Percentiles rank a stretch among this genome's conserved stretches.
Evolutionary conservation across 2,113 vertebrate species (phyloP).

Genomic region (Romanogobio albipinnatus): DNA sequence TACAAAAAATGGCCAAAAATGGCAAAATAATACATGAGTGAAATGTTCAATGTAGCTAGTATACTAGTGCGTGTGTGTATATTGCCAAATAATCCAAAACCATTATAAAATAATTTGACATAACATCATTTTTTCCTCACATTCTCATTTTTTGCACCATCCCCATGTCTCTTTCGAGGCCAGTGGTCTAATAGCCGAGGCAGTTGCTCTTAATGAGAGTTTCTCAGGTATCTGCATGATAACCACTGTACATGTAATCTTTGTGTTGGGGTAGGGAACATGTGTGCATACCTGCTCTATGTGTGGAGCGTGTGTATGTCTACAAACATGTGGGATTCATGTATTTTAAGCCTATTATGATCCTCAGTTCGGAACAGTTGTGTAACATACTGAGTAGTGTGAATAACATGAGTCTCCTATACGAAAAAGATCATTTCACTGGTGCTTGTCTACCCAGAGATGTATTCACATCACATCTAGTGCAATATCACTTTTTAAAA

Average conservation of each 20-base stretch:
- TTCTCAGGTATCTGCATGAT: neutral
- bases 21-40: no score
- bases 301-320: constrained; percentile 5
- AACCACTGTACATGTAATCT: neutral
- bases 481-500: neutral
- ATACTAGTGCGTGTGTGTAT: no score
- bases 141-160: no score
- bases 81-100: neutral
- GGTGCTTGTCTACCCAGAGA: neutral
- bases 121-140: neutral
- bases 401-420: neutral
- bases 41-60: no score
- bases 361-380: neutral
- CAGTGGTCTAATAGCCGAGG: neutral
- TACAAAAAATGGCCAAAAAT: no score
- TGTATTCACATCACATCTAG: no score
- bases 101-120: neutral
- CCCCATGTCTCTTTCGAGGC: neutral
- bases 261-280: neutral
- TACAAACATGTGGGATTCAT: neutral
- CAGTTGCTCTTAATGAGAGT: neutral
- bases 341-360: constrained; percentile 54
- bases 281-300: neutral
- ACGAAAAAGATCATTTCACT: neutral
- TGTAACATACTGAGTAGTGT: neutral